Evolutionary conservation across 2,113 vertebrate species (phyloP), one percentile per base, ranked within the genome.

Genomic region (Elanus axillaris): DNA sequence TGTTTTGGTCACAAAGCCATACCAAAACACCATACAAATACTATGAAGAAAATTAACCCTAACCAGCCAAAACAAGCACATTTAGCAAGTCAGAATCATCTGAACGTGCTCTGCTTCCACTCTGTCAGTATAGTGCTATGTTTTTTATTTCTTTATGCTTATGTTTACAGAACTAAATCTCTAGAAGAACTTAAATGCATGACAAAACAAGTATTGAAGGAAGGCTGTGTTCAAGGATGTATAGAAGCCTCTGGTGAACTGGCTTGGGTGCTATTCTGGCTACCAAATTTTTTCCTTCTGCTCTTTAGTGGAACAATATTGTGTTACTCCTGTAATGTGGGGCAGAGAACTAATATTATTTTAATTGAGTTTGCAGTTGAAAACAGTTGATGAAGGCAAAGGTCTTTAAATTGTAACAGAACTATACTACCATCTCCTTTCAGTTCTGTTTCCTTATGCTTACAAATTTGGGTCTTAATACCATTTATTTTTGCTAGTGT

Each of bases 401-500:
- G 34, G 22, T 15, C 36, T 82, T 86, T 71, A 81, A 84, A 47
- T 4, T 47, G 5, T 62, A 92, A 74, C 25, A 71, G 20, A 64
- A 8, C 17, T 53, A 16, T 45, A 7, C 56, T 92, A 56, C 4
- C 25, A 66, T 6, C 11, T 62, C 27, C 69, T 69, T 58, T 75
- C 36, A 36, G 29, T 87, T 73, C 48, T 64, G 21, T 74, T 81
- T 85, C 31, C 25, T 47, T 72, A 58, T 34, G 47, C 17, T 76
- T 66, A 86, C 10, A 74, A 75, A 67, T 68, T 85, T 94, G 79
- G 15, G 43, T 92, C 47, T 62, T 91, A 75, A 91, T 52, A 63
- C 8, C 21, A 71, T 64, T 88, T 88, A 73, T 53, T 91, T 96
- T 93, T 86, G n/a, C 59, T 81, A 67, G 25, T 69, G 34, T 94